Evolutionary conservation across 2,797 vertebrate species (phyloP), one percentile per base, ranked within the genome.

Genomic region (Danio aesculapii): DNA sequence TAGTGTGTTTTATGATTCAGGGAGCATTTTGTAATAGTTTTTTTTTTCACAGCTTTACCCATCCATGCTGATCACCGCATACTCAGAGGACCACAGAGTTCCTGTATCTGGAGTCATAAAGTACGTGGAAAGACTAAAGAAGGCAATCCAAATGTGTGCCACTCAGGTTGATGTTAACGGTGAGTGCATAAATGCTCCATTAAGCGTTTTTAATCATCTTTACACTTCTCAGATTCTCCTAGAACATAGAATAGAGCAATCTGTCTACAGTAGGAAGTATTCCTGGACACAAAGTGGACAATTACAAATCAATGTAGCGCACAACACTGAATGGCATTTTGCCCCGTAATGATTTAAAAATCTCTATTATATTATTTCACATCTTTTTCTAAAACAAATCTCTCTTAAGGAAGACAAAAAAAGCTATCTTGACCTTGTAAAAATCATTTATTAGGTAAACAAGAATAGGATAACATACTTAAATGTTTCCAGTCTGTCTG

Each of bases 51-150:
- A 99, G 98, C 71, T 78, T 79, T 99, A 98, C 76, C 98, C 98
- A 70, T 96, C 98, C 0, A 84, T 98, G 92, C 92, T 97, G 82
- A 95, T 99, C 91, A 98, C 96, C 0, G 96, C 95, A 0, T 97
- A 96, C 87, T 93, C 93, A 49, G 91, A 89, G 0, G 98, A 99
- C 80, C 89, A 92, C 67, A 93, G 96, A 78, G 80, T 97, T 67
- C 95, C 95, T 69, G 83, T 98, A 75, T 81, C 86, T 39, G 96
- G 97, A 52, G 90, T 99, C 53, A 14, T 96, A 19, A 93, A 68
- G 72, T 99, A 98, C 16, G 84, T 92, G 0, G 87, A 93, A 81
- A 93, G 89, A 77, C 90, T 99, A n/a, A 93, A 92, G 84, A 87
- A 90, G 67, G 97, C 96, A 12, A 46, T 92, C 2, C 76, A 87